A percentile compares a stretch with the other conserved stretches of the same genome.
These are phyloP conservation scores for Melozone crissalis DNA, from an alignment of 2,113 vertebrate species.

Conservation along the genomic window DNA sequence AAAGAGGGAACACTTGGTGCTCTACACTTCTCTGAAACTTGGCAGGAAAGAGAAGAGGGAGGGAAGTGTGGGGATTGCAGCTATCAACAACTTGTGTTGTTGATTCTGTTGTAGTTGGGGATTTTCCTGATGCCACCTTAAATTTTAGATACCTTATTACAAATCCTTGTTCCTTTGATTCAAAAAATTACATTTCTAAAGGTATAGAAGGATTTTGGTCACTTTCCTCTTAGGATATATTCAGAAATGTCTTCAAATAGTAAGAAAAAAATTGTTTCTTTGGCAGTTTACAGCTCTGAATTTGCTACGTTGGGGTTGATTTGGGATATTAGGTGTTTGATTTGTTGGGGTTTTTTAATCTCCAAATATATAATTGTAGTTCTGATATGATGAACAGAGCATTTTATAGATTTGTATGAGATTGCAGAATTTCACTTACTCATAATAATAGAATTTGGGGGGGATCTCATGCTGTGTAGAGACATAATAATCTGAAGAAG, in stretches of 20 bases:
- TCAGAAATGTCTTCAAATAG: neutral
- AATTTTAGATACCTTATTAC: neutral
- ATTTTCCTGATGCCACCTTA: neutral
- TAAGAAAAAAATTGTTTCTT: neutral
- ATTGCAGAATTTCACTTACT: neutral
- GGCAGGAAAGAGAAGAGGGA: neutral
- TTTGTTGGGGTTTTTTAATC: accelerated
- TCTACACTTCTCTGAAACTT: neutral
- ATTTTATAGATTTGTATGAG: neutral
- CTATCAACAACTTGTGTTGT: neutral
- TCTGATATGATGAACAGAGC: neutral
- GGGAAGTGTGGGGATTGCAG: neutral
- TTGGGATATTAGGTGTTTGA: neutral
- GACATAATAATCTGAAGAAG: neutral
- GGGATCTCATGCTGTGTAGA: accelerated
- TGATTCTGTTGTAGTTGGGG: neutral
- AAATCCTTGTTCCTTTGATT: neutral
- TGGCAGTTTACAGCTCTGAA: neutral
- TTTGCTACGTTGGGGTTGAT: neutral
- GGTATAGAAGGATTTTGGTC: neutral
- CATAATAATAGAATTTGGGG: neutral
- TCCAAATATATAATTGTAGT: neutral
- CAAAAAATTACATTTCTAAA: neutral
- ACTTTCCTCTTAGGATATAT: neutral
- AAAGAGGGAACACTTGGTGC: neutral